These are phyloP conservation scores for Brachionus sp. DNA, from an alignment of 1,140 invertebrate species.

Conservation along the genomic window DNA sequence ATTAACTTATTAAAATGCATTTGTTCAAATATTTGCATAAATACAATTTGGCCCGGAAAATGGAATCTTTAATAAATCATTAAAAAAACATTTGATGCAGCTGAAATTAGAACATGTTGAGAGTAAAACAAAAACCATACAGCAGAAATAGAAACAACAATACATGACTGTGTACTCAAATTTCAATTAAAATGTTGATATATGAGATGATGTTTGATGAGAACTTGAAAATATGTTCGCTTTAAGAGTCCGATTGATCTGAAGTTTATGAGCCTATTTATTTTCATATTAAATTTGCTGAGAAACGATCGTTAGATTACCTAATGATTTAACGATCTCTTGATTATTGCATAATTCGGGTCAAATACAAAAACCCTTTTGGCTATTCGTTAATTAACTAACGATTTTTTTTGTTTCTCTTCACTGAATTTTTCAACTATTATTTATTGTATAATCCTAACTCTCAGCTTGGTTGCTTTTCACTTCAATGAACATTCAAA, in stretches of 20 bases:
- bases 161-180: not conserved
- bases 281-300: not conserved
- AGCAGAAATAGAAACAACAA: not conserved
- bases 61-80: slow-evolving; percentile 12
- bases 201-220: slow-evolving; percentile 30
- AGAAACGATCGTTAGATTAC: slow-evolving; percentile 15
- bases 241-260: not conserved
- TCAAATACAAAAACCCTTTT: not conserved
- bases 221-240: not conserved
- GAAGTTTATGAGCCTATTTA: not conserved
- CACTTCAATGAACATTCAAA: not conserved
- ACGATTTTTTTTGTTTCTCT: not conserved
- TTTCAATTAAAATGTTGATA: slow-evolving; percentile 31
- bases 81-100: slow-evolving; percentile 30
- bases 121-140: not conserved
- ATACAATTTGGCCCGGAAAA: slow-evolving; percentile 21
- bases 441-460: not conserved
- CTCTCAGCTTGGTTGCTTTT: not conserved
- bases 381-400: not conserved
- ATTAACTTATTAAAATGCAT: slow-evolving; percentile 26
- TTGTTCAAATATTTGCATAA: slow-evolving; percentile 31
- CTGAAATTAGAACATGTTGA: not conserved
- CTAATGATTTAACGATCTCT: slow-evolving; percentile 25
- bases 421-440: not conserved
- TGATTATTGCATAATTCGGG: not conserved